Evolutionary conservation across 2,113 vertebrate species (phyloP), one percentile per base, ranked within the genome.

Genomic region (Microtus pennsylvanicus): DNA sequence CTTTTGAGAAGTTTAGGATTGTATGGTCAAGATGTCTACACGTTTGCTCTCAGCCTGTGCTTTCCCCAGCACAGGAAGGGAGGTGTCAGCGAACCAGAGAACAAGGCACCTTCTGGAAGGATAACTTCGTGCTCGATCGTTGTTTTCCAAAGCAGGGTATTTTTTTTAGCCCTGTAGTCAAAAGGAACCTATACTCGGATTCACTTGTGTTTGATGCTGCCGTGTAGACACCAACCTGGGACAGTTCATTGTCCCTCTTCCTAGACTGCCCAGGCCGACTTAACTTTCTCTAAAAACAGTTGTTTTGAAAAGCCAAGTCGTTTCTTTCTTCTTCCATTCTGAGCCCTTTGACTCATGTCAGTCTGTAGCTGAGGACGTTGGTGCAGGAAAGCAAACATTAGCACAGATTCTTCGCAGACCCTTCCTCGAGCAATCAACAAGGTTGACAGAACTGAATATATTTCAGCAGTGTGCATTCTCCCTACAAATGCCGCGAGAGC

Each of bases 401-500:
- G 91, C 92, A 91, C 38, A 83, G 94, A 92, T 94, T 92, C 42
- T 89, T 94, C 96, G 4, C 95, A 97, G 12, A 11, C 78, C 96
- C 97, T 97, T 94, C 97, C 93, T 97, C 97, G 67, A 97, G 97
- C 97, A 76, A 74, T 89, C 94, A 97, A 87, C 90, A 87, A 91
- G 90, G 7, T 97, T 98, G 96, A 78, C 92, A 90, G 61, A 96
- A 80, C 96, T 98, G 98, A 98, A 97, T 98, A 98, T 82, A 97
- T 81, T 93, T 91, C 96, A 52, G n/a, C n/a, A 94, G 65, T 80
- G 91, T 1, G 55, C 93, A 86, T 95, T 97, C 98, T 89, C 77
- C 97, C 85, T 87, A 78, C 96, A 95, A 94, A 76, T 94, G 91
- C 74, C 75, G 1, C 55, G 17, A 58, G 55, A 21, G 55, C 16